phyloP scores from a whole-genome alignment of 2,888 invertebrate species.

The Stenotaenia linearis region DNA sequence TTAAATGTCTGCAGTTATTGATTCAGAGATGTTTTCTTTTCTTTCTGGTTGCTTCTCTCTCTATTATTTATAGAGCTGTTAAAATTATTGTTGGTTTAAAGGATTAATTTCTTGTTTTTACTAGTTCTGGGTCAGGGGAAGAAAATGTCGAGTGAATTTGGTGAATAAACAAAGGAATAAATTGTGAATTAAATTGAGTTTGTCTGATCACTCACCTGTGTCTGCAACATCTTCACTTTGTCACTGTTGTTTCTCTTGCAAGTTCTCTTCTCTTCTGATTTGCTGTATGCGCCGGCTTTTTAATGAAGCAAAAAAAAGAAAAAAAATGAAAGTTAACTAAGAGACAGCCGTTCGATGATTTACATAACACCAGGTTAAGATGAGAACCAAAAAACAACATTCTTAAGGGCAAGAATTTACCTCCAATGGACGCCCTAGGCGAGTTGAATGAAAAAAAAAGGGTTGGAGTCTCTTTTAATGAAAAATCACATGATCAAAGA shows the following conservation, averaged over 20 bases:
- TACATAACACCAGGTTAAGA: not conserved
- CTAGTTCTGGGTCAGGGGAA: no score
- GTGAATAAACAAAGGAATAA: not conserved
- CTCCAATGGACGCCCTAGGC: not conserved
- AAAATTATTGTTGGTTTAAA: not conserved
- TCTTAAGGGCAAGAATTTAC: not conserved
- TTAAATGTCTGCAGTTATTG: not conserved
- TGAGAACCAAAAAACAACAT: not conserved
- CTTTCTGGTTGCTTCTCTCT: not conserved
- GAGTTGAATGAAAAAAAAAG: not conserved
- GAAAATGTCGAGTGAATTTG: not conserved
- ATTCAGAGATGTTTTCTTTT: not conserved
- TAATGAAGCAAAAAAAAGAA: not conserved
- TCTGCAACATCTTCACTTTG: not conserved
- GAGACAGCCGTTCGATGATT: not conserved
- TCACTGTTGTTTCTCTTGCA: not conserved
- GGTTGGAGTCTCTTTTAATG: not conserved
- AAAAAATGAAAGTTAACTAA: not conserved
- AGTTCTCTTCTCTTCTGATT: not conserved
- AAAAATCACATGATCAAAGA: not conserved
- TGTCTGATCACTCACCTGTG: not conserved
- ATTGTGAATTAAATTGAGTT: not conserved
- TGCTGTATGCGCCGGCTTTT: not conserved
- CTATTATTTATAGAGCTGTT: not conserved
- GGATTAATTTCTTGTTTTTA: not conserved